Percentiles rank a stretch among this genome's conserved stretches.
Conservation (phyloP, 2,888 invertebrate genomes). For the Crematogaster levior region DNA sequence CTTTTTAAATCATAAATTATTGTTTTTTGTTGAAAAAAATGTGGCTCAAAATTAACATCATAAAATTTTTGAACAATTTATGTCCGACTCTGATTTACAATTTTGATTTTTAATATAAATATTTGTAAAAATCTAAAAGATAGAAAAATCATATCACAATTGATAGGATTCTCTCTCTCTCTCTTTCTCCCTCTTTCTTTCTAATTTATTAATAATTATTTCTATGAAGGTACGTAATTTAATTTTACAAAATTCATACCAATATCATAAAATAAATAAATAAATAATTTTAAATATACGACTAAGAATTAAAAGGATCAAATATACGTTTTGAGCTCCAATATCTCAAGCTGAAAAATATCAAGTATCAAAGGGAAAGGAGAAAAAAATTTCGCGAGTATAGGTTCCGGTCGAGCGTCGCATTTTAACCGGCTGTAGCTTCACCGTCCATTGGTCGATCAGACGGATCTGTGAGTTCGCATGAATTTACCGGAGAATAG, state of each 20-base stretch:
- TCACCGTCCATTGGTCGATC: slow-evolving; percentile 12
- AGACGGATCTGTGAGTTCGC: slow-evolving; percentile 24
- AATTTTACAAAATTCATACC: not conserved
- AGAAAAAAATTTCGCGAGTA: slow-evolving; percentile 12
- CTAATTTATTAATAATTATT: not conserved
- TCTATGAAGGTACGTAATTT: not conserved
- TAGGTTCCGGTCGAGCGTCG: not conserved
- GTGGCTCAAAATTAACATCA: not conserved
- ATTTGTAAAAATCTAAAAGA: slow-evolving; percentile 6
- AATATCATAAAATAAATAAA: not conserved
- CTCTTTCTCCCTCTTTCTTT: not conserved
- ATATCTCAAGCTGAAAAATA: not conserved
- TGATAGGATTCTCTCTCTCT: not conserved
- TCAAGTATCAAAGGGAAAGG: slow-evolving; percentile 11
- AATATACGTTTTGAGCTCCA: not conserved
- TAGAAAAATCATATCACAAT: not conserved
- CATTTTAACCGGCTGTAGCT: slow-evolving; percentile 15
- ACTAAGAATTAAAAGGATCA: not conserved
- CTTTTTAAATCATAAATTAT: slow-evolving; percentile 1
- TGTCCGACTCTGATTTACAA: not conserved
- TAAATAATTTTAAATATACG: not conserved
- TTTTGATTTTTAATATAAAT: too few species aligned
- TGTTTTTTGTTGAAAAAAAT: not conserved
- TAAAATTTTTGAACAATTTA: not conserved
- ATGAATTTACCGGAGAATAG: slow-evolving; percentile 40